A percentile compares a stretch with the other conserved stretches of the same genome.
Evolutionary conservation across 2,888 invertebrate genomes (phyloP).

Genomic region (Scaptomyza reducta): DNA sequence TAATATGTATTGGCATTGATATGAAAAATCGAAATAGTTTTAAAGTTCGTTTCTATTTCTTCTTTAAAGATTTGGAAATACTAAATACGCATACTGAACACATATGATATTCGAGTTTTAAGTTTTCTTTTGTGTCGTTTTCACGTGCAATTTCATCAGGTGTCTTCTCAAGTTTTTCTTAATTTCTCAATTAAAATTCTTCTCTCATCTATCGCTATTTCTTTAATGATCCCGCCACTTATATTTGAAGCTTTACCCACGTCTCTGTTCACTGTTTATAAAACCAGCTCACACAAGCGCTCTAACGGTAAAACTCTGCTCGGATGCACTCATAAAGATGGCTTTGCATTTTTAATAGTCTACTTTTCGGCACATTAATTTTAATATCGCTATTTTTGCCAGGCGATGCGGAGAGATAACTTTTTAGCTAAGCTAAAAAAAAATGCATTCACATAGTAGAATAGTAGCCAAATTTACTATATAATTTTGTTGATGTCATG

Average conservation of each 20-base stretch:
- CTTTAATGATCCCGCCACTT: neutral
- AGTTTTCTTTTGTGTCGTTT: neutral
- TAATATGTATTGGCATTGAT: too few species aligned
- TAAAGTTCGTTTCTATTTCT: too few species aligned
- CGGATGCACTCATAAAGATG: constrained; percentile 61
- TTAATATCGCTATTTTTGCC: constrained; percentile 55
- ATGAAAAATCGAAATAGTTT: too few species aligned
- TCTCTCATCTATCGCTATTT: neutral
- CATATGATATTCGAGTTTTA: neutral
- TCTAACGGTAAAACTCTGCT: constrained; percentile 19
- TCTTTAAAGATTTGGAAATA: too few species aligned
- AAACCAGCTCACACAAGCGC: constrained; percentile 40
- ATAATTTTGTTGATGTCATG: constrained; percentile 24
- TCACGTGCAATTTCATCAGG: neutral
- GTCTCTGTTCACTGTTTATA: constrained; percentile 44
- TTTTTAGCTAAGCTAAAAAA: neutral
- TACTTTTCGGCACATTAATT: constrained; percentile 77
- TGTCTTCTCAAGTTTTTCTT: neutral
- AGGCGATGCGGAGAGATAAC: neutral
- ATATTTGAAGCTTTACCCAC: neutral
- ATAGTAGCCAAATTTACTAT: constrained; percentile 34
- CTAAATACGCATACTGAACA: too few species aligned
- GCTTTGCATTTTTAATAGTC: constrained; percentile 70
- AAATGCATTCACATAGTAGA: neutral
- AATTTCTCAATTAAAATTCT: neutral